Evolutionary conservation across 2,113 vertebrate species (phyloP).

Genomic region (Ibidorhyncha struthersii): DNA sequence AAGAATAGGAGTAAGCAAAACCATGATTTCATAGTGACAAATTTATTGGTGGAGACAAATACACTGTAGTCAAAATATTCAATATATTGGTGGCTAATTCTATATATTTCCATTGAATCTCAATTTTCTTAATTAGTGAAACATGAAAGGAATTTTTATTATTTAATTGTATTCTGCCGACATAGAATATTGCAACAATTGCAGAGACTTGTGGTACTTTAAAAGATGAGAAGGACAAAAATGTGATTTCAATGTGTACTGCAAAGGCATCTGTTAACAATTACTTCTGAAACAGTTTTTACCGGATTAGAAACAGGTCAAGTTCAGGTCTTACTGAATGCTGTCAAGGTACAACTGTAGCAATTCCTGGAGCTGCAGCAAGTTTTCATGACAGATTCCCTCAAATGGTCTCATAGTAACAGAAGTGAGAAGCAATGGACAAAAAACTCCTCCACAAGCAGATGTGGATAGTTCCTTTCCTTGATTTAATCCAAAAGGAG

Average conservation of each 20-base stretch:
- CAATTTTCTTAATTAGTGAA: not conserved
- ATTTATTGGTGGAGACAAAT: not conserved
- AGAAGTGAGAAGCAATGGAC: not conserved
- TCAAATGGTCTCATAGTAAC: not conserved
- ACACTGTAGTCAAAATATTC: not conserved
- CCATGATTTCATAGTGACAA: fast-evolving
- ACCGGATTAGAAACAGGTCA: not conserved
- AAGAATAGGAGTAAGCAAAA: not conserved
- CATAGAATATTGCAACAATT: not conserved
- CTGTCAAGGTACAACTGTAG: not conserved
- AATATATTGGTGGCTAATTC: not conserved
- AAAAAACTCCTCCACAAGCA: not conserved
- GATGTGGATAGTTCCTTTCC: not conserved
- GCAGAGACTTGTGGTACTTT: not conserved
- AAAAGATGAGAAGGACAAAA: not conserved
- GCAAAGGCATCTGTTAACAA: not conserved
- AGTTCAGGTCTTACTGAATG: not conserved
- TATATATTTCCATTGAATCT: not conserved
- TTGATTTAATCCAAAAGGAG: not conserved
- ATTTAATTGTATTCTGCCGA: not conserved
- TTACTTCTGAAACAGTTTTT: not conserved
- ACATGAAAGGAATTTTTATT: not conserved
- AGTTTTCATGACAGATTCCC: not conserved
- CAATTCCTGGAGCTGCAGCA: not conserved
- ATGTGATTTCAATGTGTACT: not conserved